A percentile compares a stretch with the other conserved stretches of the same genome.
phyloP scores from a whole-genome alignment of 2,797 vertebrate genomes.

The Lemur catta region DNA sequence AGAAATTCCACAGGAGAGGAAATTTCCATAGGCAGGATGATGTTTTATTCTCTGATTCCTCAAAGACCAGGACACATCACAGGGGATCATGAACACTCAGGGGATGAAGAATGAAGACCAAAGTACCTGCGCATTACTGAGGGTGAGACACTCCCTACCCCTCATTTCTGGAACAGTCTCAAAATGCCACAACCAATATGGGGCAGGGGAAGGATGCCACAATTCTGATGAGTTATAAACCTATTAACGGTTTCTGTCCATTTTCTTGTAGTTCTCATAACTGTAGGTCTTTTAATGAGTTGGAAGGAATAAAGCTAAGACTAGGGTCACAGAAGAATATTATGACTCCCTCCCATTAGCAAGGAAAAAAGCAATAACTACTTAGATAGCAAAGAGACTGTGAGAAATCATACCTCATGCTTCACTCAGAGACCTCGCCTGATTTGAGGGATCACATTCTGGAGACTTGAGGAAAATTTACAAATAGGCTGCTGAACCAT shows the following conservation, averaged over 20 bases:
- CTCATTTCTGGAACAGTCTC: neutral
- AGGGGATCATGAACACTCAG: neutral
- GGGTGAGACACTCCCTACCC: neutral
- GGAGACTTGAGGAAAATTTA: neutral
- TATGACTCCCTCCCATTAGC: neutral
- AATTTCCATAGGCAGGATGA: neutral
- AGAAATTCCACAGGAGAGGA: neutral
- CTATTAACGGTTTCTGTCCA: neutral
- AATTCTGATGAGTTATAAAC: neutral
- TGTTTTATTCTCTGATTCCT: neutral
- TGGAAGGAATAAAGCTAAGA: conserved; percentile 4
- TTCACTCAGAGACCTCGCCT: neutral
- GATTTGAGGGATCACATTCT: neutral
- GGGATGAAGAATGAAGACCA: neutral
- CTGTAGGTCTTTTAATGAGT: neutral
- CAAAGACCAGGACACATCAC: neutral
- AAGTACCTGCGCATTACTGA: neutral
- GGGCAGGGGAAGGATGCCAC: neutral
- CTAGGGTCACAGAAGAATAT: neutral
- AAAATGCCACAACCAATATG: neutral
- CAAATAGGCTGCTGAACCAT: neutral
- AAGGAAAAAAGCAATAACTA: neutral
- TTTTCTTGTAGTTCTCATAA: conserved; percentile 25
- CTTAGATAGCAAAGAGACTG: neutral
- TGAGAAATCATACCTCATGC: neutral